phyloP scores from a whole-genome alignment of 2,113 vertebrate species.

The Laterallus jamaicensis region DNA sequence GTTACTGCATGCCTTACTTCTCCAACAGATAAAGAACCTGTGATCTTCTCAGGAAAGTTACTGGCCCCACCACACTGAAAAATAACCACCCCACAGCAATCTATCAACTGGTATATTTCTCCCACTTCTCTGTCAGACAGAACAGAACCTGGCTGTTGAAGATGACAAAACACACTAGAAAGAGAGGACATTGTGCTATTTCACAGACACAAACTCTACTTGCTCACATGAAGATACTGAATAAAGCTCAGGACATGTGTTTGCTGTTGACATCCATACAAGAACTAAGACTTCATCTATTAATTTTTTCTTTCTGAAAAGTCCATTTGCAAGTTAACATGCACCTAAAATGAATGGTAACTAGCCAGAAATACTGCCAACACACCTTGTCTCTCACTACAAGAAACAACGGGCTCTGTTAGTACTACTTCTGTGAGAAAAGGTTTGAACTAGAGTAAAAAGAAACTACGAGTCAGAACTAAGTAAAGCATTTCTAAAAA shows the following conservation, averaged over 20 bases:
- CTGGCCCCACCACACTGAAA: not conserved
- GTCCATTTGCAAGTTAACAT: not conserved
- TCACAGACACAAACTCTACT: not conserved
- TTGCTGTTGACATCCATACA: not conserved
- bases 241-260: not conserved
- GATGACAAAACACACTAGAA: not conserved
- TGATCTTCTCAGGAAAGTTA: not conserved
- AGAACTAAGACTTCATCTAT: not conserved
- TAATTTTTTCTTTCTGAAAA: not conserved
- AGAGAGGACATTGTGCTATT: not conserved
- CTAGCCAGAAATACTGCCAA: not conserved
- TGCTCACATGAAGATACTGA: not conserved
- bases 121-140: not conserved
- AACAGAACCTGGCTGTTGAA: not conserved
- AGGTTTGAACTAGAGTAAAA: not conserved
- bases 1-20: not conserved
- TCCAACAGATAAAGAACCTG: not conserved
- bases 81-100: not conserved
- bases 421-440: not conserved
- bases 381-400: not conserved
- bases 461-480: not conserved
- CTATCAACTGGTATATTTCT: not conserved
- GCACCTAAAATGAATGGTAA: not conserved
- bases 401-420: not conserved
- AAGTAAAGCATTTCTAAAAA: not conserved